Evolutionary conservation across 2,888 invertebrate genomes (phyloP).

Genomic region (Atrina japonica): DNA sequence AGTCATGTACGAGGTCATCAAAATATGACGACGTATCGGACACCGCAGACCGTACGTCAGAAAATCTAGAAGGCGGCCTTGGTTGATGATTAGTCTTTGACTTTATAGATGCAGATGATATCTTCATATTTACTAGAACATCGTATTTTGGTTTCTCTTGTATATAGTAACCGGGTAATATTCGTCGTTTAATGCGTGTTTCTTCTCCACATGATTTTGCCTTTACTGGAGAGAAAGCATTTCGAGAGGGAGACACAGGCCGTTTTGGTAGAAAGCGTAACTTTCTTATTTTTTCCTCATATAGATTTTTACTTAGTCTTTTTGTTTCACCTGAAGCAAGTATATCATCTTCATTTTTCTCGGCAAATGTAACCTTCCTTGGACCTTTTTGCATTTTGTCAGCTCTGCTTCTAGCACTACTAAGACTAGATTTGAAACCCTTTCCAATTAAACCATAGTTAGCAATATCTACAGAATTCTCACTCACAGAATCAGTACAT

Average conservation of each 20-base stretch:
- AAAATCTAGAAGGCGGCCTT: constrained; percentile 22
- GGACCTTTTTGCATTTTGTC: constrained; percentile 2
- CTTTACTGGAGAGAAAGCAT: constrained; percentile 18
- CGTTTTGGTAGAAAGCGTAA: constrained; percentile 10
- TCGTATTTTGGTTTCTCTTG: constrained; percentile 24
- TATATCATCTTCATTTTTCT: not conserved
- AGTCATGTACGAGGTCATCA: constrained; percentile 26
- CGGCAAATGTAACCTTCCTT: constrained; percentile 41
- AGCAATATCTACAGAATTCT: constrained; percentile 21
- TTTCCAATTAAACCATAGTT: constrained; percentile 36
- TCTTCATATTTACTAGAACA: constrained; percentile 30
- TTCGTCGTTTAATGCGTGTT: constrained; percentile 28
- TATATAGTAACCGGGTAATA: constrained; percentile 21
- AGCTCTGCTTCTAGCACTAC: constrained; percentile 21
- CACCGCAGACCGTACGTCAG: constrained; percentile 30
- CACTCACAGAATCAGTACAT: constrained; percentile 22
- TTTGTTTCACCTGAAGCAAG: not conserved
- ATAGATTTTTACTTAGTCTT: constrained; percentile 5
- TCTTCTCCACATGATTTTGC: constrained; percentile 23
- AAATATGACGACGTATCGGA: constrained; percentile 34
- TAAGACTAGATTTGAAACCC: constrained; percentile 39
- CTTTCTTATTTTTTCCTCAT: constrained; percentile 16
- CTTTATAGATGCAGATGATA: constrained; percentile 18
- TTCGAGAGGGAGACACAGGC: constrained; percentile 8
- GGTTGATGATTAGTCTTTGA: not conserved